Base-by-base conservation (phyloP, 2,797 vertebrate genomes). In the Toxotes lorentzi region DNA sequence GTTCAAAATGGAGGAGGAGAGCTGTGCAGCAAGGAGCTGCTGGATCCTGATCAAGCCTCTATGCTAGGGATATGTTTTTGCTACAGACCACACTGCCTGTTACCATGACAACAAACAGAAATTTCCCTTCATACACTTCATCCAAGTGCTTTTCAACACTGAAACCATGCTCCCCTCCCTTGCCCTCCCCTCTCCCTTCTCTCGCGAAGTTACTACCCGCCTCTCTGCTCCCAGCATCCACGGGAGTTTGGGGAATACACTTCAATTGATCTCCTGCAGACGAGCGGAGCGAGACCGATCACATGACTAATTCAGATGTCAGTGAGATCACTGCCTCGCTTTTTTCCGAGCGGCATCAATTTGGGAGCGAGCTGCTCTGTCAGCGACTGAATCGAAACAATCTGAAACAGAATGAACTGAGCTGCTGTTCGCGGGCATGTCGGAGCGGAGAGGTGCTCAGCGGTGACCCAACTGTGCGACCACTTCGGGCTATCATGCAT, bases 71-170 rank as follows among this genome's bases (percentile, higher is more conserved):
- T 89, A 45, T 86, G 89, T 88, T 93, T 89, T 86, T 87, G 78
- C 87, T 79, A 81, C 80, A 64, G 88, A 89, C 89, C 90, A 86
- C 91, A 92, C 82, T 91, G 92, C 89, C 84, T 93, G 93, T 93
- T 93, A 89, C 93, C 93, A 94, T 94, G 92, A 92, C 89, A 86
- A 94, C 93, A 87, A 91, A 92, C 82, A 81, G 84, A 92, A 87
- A 86, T 86, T 82, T 88, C 88, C 84, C 79, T 83, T 79, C 85
- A 83, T 79, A 73, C 82, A 77, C 85, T 89, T 85, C 77, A 78
- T 74, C 64, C 79, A 74, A 87, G 85, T 88, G 86, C 82, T 87
- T 83, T 70, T 81, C 79, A 66, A 84, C 82, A 72, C 67, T 48
- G 73, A 86, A 86, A 62, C 57, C 76, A 65, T 54, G 72, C 68